These are phyloP conservation scores for Macquaria australasica DNA, from an alignment of 2,113 vertebrate species.

Conservation along the genomic window DNA sequence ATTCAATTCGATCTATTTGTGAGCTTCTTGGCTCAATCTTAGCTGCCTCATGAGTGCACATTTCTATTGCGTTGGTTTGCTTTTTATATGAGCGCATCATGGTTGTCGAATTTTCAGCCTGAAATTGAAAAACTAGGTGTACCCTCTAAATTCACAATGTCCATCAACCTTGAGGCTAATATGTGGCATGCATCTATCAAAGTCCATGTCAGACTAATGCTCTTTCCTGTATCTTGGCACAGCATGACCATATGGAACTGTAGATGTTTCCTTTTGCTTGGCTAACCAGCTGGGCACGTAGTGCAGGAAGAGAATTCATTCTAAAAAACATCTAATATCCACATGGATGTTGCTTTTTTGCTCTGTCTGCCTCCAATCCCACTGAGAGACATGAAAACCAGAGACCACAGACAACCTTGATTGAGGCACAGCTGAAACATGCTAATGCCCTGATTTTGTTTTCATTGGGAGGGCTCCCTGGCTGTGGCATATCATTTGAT, in stretches of 20 bases:
- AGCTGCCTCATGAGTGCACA: neutral
- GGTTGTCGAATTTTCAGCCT: constrained; percentile 6
- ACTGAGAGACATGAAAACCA: constrained; percentile 76
- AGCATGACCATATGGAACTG: constrained; percentile 68
- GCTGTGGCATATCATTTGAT: constrained; percentile 81
- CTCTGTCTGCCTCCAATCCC: constrained; percentile 66
- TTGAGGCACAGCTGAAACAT: constrained; percentile 83
- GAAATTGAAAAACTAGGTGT: constrained; percentile 37
- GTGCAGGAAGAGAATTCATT: constrained; percentile 34
- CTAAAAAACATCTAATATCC: constrained; percentile 64
- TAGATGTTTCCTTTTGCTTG: constrained; percentile 65
- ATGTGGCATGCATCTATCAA: constrained; percentile 52
- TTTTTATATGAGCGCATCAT: neutral
- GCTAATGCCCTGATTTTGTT: constrained; percentile 82
- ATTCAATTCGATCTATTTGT: constrained; percentile 59
- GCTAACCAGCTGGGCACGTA: constrained; percentile 53
- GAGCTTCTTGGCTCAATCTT: constrained; percentile 21
- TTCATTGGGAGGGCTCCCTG: constrained; percentile 76
- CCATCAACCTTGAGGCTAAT: constrained; percentile 47
- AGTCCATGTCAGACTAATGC: constrained; percentile 53
- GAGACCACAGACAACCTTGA: constrained; percentile 68
- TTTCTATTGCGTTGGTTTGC: neutral
- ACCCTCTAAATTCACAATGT: constrained; percentile 38
- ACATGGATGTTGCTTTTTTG: constrained; percentile 61
- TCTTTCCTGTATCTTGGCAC: constrained; percentile 61